Evolutionary conservation across 2,797 vertebrate species (phyloP).

Genomic region (Amblyopsis hoosieri): DNA sequence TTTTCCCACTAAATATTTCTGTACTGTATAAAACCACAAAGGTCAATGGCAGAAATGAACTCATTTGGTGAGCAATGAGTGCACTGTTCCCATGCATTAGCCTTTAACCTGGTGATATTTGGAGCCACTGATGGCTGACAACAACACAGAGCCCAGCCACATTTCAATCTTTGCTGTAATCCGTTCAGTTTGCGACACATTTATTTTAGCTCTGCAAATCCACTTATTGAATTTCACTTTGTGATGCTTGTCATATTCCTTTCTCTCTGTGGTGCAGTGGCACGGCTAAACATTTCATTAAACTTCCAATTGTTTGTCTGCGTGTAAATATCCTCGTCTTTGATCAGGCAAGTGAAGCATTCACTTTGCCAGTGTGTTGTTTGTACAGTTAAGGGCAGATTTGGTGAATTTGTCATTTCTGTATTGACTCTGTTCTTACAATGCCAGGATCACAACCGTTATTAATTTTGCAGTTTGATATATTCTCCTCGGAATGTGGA

Average conservation of each 20-base stretch:
- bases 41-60: constrained; percentile 42
- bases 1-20: constrained; percentile 25
- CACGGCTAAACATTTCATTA: constrained; percentile 22
- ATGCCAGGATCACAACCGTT: neutral
- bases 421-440: neutral
- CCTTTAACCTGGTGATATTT: constrained; percentile 51
- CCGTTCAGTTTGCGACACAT: constrained; percentile 13
- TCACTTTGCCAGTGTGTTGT: constrained; percentile 4
- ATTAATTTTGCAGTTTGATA: neutral
- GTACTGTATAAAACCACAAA: constrained; percentile 32
- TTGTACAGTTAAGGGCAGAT: neutral
- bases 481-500: no score
- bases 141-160: constrained; percentile 14
- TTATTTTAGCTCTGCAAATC: neutral
- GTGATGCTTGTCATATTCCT: constrained; percentile 23
- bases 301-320: constrained; percentile 12
- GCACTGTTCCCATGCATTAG: constrained; percentile 45
- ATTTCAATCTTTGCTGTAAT: constrained; percentile 26
- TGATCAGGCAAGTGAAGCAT: constrained; percentile 10
- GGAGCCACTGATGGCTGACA: constrained; percentile 38
- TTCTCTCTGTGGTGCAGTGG: constrained; percentile 4
- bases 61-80: constrained; percentile 39
- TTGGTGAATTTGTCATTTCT: neutral
- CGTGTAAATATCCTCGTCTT: constrained; percentile 6
- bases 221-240: constrained; percentile 19